Conservation (phyloP, 1,140 invertebrate species). For the Phenacoccus solenopsis region DNA sequence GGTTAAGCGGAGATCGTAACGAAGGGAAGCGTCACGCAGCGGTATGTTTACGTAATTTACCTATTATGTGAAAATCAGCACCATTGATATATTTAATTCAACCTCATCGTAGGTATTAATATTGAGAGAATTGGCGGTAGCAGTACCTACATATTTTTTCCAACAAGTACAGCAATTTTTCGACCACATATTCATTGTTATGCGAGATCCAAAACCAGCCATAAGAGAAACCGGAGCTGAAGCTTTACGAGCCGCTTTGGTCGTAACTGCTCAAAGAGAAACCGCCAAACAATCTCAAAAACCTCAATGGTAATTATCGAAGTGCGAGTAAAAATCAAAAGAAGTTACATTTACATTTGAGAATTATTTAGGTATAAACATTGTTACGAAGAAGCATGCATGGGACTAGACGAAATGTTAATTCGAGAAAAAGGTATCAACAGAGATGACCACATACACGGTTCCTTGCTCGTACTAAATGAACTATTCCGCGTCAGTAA, state of each 20-base stretch:
- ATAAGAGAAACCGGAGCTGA: constrained; percentile 87
- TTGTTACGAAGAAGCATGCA: constrained; percentile 78
- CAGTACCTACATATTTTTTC: constrained; percentile 96
- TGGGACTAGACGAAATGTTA: constrained; percentile 55
- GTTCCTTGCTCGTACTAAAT: constrained; percentile 84
- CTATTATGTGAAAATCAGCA: no score
- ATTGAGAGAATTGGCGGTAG: constrained; percentile 82
- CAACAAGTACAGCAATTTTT: constrained; percentile 95
- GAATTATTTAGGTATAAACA: constrained; percentile 49
- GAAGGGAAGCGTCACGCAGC: constrained; percentile 83
- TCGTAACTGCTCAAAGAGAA: constrained; percentile 89
- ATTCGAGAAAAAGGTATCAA: constrained; percentile 61
- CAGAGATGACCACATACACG: constrained; percentile 83
- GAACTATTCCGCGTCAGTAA: constrained; percentile 89
- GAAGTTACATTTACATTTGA: background rate
- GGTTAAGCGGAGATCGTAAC: constrained; percentile 74
- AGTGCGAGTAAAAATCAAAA: no score
- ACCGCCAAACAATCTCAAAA: constrained; percentile 78
- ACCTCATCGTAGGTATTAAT: constrained; percentile 53
- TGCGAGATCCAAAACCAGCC: constrained; percentile 81
- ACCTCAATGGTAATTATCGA: constrained; percentile 62
- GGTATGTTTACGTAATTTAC: no score
- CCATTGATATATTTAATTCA: background rate
- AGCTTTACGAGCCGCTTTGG: constrained; percentile 79
- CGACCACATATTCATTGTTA: constrained; percentile 84